phyloP scores from a whole-genome alignment of 2,888 invertebrate genomes.

The Scaptomyza tumidula region DNA sequence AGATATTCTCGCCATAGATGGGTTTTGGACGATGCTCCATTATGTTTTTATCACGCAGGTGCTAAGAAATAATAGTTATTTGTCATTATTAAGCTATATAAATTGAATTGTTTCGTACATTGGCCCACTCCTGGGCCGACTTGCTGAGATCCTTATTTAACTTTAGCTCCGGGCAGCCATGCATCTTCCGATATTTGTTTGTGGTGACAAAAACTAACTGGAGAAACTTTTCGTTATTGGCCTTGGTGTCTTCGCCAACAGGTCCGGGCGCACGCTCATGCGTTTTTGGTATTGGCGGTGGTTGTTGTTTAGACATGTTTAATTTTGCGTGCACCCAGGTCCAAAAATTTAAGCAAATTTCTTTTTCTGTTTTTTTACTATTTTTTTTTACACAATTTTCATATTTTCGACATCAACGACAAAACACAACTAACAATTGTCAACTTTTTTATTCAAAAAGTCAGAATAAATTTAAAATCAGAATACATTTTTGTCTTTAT shows the following conservation, averaged over 20 bases:
- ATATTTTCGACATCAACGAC: conserved; percentile 6
- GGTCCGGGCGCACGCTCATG: conserved; percentile 60
- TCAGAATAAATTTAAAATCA: neutral
- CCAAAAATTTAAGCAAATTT: conserved; percentile 26
- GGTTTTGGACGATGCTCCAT: conserved; percentile 91
- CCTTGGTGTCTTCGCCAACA: conserved; percentile 60
- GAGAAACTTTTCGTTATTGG: conserved; percentile 61
- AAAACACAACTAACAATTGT: neutral
- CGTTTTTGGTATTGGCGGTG: conserved; percentile 61
- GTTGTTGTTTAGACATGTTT: conserved; percentile 44
- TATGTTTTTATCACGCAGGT: conserved; percentile 84
- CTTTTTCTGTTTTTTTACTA: neutral
- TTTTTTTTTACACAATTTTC: conserved; percentile 6
- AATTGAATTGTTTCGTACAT: conserved; percentile 78
- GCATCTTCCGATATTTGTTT: conserved; percentile 89
- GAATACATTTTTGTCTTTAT: neutral
- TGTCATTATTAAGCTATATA: neutral
- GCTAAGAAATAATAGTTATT: conserved; percentile 43
- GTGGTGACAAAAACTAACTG: conserved; percentile 84
- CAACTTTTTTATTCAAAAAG: neutral
- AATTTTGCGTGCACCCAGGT: conserved; percentile 18
- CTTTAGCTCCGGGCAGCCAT: conserved; percentile 89
- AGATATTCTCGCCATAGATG: conserved; percentile 94
- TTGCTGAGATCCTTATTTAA: conserved; percentile 88
- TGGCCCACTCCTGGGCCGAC: conserved; percentile 90